These are phyloP conservation scores for Nesidiocoris tenuis DNA, from an alignment of 2,888 invertebrate genomes.

Conservation along the genomic window DNA sequence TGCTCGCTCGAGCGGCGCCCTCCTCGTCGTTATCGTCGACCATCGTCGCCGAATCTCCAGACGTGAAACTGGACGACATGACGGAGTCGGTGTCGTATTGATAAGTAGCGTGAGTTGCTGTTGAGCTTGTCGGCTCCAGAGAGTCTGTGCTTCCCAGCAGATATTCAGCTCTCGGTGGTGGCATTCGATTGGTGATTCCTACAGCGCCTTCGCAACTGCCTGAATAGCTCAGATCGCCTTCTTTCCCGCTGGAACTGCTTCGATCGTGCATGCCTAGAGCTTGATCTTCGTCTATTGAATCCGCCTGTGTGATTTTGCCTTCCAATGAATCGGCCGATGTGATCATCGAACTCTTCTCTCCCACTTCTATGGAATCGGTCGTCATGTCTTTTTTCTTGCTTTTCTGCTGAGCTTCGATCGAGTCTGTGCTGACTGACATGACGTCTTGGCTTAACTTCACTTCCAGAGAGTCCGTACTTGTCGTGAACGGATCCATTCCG, in stretches of 20 bases:
- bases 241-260: constrained; percentile 57
- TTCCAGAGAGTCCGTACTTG: constrained; percentile 65
- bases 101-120: constrained; percentile 78
- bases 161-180: constrained; percentile 52
- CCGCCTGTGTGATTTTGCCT: constrained; percentile 51
- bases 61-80: constrained; percentile 82
- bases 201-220: constrained; percentile 54
- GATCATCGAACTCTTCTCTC: constrained; percentile 55
- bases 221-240: constrained; percentile 57
- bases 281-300: constrained; percentile 56
- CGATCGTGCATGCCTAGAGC: constrained; percentile 54
- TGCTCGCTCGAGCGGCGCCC: constrained; percentile 55
- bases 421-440: constrained; percentile 54
- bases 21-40: constrained; percentile 72
- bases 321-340: constrained; percentile 59
- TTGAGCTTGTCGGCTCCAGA: constrained; percentile 74
- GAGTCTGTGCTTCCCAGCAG: constrained; percentile 71
- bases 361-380: constrained; percentile 62
- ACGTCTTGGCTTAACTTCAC: constrained; percentile 54
- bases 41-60: constrained; percentile 80
- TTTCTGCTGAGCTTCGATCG: constrained; percentile 57
- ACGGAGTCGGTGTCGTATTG: constrained; percentile 81
- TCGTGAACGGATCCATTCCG: constrained; percentile 60
- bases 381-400: constrained; percentile 55
- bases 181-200: constrained; percentile 49